phyloP scores from a whole-genome alignment of 2,113 vertebrate species.

The Aplodontia rufa region DNA sequence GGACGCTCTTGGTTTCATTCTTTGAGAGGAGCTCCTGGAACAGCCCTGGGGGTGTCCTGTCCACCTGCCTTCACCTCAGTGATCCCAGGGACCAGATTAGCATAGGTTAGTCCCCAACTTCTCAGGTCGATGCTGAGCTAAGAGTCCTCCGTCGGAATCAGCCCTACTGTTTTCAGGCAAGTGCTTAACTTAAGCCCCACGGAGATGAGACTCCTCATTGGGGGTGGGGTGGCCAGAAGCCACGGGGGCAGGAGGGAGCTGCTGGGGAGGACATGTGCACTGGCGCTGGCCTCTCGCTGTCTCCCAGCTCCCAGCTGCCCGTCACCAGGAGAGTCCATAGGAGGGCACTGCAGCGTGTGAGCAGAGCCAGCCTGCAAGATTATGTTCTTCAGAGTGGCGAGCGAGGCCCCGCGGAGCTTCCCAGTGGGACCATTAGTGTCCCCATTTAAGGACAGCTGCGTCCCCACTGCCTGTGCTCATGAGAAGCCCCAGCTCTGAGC shows the following conservation, averaged over 20 bases:
- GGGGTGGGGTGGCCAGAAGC: too few species aligned
- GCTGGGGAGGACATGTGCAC: rapidly evolving
- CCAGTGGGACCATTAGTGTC: neutral
- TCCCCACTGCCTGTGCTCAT: too few species aligned
- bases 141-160: neutral
- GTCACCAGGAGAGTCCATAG: neutral
- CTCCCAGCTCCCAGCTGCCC: neutral
- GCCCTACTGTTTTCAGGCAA: neutral
- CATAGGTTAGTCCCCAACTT: neutral
- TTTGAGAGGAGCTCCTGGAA: neutral
- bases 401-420: neutral
- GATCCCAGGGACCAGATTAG: neutral
- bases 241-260: neutral
- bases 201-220: too few species aligned
- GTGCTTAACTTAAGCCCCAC: neutral
- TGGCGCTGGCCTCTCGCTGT: neutral
- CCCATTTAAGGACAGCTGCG: rapidly evolving
- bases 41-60: rapidly evolving
- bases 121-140: too few species aligned
- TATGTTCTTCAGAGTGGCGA: neutral
- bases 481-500: neutral
- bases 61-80: neutral
- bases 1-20: too few species aligned
- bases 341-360: neutral
- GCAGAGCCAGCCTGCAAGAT: neutral